phyloP scores from a whole-genome alignment of 2,113 vertebrate genomes.

The Antigone vipio region DNA sequence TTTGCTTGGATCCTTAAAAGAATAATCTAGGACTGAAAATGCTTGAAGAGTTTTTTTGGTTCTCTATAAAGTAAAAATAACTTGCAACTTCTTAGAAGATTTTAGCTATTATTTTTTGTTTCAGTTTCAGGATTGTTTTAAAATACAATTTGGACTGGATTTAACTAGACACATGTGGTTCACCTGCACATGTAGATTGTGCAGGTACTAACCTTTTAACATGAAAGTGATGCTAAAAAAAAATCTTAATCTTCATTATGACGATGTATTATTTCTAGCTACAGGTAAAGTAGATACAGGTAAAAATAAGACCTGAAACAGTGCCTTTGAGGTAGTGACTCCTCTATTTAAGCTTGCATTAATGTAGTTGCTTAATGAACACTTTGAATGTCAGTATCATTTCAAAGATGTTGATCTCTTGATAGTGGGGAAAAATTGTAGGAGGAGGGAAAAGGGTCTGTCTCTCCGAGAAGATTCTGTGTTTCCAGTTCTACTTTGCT shows the following conservation, averaged over 20 bases:
- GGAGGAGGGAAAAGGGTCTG: background rate
- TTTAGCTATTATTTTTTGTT: background rate
- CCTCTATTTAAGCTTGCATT: background rate
- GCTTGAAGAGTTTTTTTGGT: background rate
- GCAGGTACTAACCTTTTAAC: background rate
- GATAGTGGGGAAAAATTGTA: background rate
- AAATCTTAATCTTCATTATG: background rate
- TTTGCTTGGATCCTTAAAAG: background rate
- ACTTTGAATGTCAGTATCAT: background rate
- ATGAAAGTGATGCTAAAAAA: background rate
- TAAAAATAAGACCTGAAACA: constrained; percentile 4
- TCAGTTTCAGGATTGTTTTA: background rate
- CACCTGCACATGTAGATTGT: background rate
- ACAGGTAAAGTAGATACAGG: background rate
- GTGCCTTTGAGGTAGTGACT: background rate
- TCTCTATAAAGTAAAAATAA: background rate
- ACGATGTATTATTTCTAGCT: background rate
- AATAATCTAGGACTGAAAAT: background rate
- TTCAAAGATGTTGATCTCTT: background rate
- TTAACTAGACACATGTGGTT: background rate
- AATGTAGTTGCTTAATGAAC: background rate
- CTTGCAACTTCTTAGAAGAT: background rate
- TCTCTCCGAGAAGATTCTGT: background rate
- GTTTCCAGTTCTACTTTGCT: background rate
- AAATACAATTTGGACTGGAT: background rate